Percentiles rank a stretch among this genome's conserved stretches.
Conservation (phyloP, 2,888 invertebrate genomes). For the Chrysolina oricalcia region DNA sequence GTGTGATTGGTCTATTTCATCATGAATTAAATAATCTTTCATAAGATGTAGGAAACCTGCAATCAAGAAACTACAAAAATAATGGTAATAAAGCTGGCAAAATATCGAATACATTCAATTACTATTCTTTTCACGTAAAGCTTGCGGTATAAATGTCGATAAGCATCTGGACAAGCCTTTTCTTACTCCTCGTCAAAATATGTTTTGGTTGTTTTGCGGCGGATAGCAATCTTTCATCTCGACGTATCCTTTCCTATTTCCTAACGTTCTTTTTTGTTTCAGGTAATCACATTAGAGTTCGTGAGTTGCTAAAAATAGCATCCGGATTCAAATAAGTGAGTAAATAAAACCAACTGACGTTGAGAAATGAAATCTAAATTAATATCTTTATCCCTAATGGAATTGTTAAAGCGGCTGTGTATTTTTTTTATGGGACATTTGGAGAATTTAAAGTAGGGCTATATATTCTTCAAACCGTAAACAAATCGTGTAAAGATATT, state of each 20-base stretch:
- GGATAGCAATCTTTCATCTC: slow-evolving; percentile 12
- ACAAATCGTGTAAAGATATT: background rate
- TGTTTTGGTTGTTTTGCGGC: background rate
- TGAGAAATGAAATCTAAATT: slow-evolving; percentile 1
- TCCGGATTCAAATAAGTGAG: slow-evolving; percentile 25
- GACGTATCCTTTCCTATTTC: background rate
- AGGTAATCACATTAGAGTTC: slow-evolving; percentile 22
- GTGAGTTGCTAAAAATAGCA: slow-evolving; percentile 14
- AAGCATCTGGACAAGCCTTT: background rate
- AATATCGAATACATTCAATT: background rate
- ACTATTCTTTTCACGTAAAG: background rate
- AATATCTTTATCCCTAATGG: slow-evolving; percentile 12
- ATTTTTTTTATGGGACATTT: background rate
- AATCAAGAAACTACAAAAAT: too few relatives aligned
- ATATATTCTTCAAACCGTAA: background rate
- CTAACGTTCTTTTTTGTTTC: slow-evolving; percentile 22
- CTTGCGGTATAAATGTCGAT: background rate
- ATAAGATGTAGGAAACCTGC: too few relatives aligned
- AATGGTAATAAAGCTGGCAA: too few relatives aligned
- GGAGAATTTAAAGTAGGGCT: background rate
- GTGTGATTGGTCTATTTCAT: too few relatives aligned
- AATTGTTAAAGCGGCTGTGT: background rate
- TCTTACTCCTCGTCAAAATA: background rate
- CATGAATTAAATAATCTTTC: too few relatives aligned
- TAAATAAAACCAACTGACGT: slow-evolving; percentile 21